A percentile compares a stretch with the other conserved stretches of the same genome.
Evolutionary conservation across 2,888 invertebrate genomes (phyloP).

Genomic region (Diarsia brunnea): DNA sequence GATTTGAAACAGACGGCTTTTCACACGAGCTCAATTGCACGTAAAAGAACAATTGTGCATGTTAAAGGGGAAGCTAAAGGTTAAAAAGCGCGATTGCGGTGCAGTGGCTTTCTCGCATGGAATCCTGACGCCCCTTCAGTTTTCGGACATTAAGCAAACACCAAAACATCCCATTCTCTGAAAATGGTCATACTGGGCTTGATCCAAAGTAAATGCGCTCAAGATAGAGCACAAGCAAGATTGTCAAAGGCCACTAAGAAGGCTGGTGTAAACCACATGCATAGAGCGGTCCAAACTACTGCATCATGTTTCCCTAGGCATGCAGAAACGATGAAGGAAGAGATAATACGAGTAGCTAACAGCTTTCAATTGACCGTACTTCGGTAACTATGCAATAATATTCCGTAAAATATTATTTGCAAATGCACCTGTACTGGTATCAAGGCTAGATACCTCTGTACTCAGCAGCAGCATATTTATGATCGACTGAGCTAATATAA

Average conservation of each 20-base stretch:
- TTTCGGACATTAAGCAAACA: background rate
- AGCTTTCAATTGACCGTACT: background rate
- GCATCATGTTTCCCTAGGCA: background rate
- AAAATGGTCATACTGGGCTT: background rate
- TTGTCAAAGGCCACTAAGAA: background rate
- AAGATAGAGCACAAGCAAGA: background rate
- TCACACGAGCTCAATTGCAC: too few species aligned
- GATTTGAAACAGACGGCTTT: background rate
- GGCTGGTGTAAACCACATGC: background rate
- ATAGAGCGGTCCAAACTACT: background rate
- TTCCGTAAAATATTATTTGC: background rate
- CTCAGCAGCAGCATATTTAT: background rate
- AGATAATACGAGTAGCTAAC: background rate
- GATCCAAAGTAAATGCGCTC: background rate
- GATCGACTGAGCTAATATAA: background rate
- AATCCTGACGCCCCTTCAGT: background rate
- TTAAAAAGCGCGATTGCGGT: background rate
- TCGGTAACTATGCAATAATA: background rate
- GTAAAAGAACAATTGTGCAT: background rate
- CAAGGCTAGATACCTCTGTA: background rate
- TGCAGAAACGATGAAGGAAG: background rate
- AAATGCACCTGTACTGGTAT: background rate
- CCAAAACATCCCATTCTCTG: background rate
- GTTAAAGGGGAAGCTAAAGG: background rate
- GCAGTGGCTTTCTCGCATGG: background rate